Percentiles rank a stretch among this genome's conserved stretches.
phyloP scores from a whole-genome alignment of 2,797 vertebrate genomes.

The Hyperoplus lanceolatus region DNA sequence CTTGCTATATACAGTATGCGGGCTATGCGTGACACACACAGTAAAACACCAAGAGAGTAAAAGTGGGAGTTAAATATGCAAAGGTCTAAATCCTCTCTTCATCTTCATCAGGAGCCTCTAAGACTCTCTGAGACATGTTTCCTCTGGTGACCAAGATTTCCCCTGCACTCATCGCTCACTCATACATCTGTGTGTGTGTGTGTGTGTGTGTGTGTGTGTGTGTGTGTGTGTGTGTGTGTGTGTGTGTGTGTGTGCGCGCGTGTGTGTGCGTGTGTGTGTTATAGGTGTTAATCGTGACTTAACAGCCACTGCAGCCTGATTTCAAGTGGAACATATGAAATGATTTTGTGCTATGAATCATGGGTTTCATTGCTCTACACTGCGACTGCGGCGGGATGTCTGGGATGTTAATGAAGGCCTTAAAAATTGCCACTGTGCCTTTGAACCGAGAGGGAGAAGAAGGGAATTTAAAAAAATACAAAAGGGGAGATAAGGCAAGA shows the following conservation, averaged over 20 bases:
- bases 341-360: constrained; percentile 72
- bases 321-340: constrained; percentile 72
- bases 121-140: constrained; percentile 74
- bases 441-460: constrained; percentile 55
- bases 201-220: constrained; percentile 49
- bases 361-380: constrained; percentile 52
- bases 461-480: constrained; percentile 57
- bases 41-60: constrained; percentile 50
- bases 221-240: constrained; percentile 52
- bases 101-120: constrained; percentile 80
- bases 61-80: constrained; percentile 74
- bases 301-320: constrained; percentile 59
- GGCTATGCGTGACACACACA: constrained; percentile 56
- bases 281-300: constrained; percentile 67
- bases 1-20: constrained; percentile 26
- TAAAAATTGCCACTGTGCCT: constrained; percentile 67
- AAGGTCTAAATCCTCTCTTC: constrained; percentile 76
- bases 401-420: constrained; percentile 69
- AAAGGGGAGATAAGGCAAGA: constrained; percentile 37
- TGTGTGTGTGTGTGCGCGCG: constrained; percentile 28
- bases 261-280: constrained; percentile 37
- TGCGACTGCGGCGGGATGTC: constrained; percentile 50
- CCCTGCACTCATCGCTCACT: constrained; percentile 65
- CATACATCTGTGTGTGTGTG: constrained; percentile 51
- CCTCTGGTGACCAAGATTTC: constrained; percentile 73